These are phyloP conservation scores for Muschampia plurimacula DNA, from an alignment of 2,888 invertebrate genomes.

Conservation along the genomic window DNA sequence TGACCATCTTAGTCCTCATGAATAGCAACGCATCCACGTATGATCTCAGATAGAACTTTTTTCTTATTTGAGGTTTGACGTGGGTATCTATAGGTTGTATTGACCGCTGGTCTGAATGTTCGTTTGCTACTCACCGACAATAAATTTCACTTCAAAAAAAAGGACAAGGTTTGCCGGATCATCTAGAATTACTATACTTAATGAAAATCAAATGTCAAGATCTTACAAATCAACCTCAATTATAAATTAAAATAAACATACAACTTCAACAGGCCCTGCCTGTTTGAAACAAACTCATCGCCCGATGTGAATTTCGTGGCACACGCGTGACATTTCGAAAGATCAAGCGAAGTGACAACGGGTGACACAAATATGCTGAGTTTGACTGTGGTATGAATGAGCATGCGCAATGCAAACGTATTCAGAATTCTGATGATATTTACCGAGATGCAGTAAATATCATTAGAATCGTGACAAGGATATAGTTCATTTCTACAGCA, in stretches of 20 bases:
- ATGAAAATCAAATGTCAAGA: too few species aligned
- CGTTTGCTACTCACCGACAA: too few species aligned
- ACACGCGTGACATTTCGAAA: slow-evolving; percentile 38
- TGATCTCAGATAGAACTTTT: too few species aligned
- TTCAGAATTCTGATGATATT: slow-evolving; percentile 6
- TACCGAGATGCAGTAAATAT: neutral
- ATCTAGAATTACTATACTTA: too few species aligned
- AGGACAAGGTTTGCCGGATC: too few species aligned
- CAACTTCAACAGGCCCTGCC: neutral
- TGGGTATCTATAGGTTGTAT: too few species aligned
- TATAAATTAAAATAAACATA: neutral
- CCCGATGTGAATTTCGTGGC: slow-evolving; percentile 32
- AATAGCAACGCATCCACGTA: too few species aligned
- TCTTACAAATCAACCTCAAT: too few species aligned
- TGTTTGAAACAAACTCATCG: slow-evolving; percentile 16
- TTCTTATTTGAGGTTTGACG: too few species aligned
- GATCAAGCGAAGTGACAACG: slow-evolving; percentile 37
- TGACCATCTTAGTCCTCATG: too few species aligned
- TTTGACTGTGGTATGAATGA: slow-evolving; percentile 5
- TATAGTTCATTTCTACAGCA: neutral
- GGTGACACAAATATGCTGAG: slow-evolving; percentile 32
- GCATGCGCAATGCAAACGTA: neutral
- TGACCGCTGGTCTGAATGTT: too few species aligned
- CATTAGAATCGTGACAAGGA: neutral
- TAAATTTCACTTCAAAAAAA: too few species aligned